phyloP scores from a whole-genome alignment of 2,113 vertebrate genomes.

The Pogonocichla stellata region DNA sequence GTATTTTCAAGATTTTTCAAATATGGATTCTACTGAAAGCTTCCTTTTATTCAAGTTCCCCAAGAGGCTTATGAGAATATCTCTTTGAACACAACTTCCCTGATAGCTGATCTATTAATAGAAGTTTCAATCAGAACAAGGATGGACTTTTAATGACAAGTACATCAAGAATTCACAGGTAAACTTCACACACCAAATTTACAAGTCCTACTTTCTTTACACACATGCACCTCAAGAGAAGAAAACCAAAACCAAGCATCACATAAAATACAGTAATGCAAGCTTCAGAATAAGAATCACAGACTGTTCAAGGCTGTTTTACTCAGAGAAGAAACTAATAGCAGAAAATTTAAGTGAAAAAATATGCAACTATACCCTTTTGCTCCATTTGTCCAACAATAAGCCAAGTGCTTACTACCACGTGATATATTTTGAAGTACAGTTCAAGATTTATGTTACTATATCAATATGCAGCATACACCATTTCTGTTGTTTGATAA shows the following conservation, averaged over 20 bases:
- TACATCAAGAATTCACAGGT: background rate
- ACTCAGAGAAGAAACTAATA: background rate
- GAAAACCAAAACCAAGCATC: background rate
- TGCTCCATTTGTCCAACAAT: background rate
- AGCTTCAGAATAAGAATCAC: background rate
- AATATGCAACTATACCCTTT: background rate
- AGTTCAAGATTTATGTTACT: background rate
- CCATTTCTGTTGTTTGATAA: background rate
- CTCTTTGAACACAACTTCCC: background rate
- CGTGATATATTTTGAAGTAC: background rate
- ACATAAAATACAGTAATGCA: background rate
- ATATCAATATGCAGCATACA: background rate
- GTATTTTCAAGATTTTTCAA: background rate
- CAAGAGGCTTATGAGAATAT: background rate
- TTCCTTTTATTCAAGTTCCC: background rate
- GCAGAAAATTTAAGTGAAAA: background rate
- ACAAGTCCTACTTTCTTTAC: background rate
- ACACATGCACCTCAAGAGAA: background rate
- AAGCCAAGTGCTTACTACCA: background rate
- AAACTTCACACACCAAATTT: background rate
- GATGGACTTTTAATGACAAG: background rate
- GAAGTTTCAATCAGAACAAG: background rate
- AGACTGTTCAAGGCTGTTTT: background rate
- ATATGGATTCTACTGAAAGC: background rate
- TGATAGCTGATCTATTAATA: background rate